phyloP scores from a whole-genome alignment of 2,888 invertebrate genomes.

The Diarsia dahlii region DNA sequence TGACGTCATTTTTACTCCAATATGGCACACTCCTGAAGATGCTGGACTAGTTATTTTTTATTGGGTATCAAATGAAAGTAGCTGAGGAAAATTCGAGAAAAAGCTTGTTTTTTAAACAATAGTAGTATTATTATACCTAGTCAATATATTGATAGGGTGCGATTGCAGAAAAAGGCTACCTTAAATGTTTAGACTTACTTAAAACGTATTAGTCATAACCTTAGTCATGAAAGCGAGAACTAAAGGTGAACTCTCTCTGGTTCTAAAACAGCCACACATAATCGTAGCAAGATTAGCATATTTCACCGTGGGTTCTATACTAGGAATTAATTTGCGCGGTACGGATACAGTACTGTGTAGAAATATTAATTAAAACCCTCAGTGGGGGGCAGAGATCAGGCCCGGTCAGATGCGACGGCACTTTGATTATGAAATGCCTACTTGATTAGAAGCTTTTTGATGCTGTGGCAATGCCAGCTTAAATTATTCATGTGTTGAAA shows the following conservation, averaged over 20 bases:
- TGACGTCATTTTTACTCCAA: no score
- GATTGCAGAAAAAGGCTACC: no score
- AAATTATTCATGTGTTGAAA: neutral
- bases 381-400: conserved; percentile 47
- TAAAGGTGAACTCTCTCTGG: conserved; percentile 37
- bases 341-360: conserved; percentile 71
- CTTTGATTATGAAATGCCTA: conserved; percentile 9
- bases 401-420: neutral
- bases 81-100: no score
- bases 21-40: no score
- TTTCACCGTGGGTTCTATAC: conserved; percentile 71
- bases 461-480: neutral
- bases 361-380: conserved; percentile 78
- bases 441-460: neutral
- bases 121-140: no score
- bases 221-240: conserved; percentile 10
- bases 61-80: no score
- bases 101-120: no score
- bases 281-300: conserved; percentile 70
- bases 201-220: conserved; percentile 35
- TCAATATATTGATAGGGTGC: no score
- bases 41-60: no score
- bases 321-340: conserved; percentile 72
- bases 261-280: conserved; percentile 35
- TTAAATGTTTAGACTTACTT: neutral